A percentile compares a stretch with the other conserved stretches of the same genome.
Evolutionary conservation across 2,888 invertebrate genomes (phyloP).

Genomic region (Leptopilina myrica): DNA sequence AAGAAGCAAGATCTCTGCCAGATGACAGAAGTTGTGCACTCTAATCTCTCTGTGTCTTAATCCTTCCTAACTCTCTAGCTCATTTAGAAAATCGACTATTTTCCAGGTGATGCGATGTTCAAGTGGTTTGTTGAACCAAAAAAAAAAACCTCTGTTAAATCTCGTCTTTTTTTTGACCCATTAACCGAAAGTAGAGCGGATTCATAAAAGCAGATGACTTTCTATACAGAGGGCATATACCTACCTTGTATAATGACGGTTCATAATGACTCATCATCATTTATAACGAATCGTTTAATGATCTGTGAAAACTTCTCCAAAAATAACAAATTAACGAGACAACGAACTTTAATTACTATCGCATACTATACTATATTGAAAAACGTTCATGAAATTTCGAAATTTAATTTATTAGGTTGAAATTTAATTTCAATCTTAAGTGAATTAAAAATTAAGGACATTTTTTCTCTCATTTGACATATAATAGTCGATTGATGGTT

Average conservation of each 20-base stretch:
- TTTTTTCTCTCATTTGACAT: too few relatives aligned
- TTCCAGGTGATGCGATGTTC: not conserved
- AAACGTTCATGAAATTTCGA: not conserved
- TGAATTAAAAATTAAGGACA: too few relatives aligned
- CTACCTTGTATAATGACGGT: not conserved
- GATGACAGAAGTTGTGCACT: not conserved
- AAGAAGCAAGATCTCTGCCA: not conserved
- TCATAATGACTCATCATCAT: slow-evolving; percentile 7
- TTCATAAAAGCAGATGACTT: slow-evolving; percentile 51
- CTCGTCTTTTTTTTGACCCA: slow-evolving; percentile 49
- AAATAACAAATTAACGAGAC: not conserved
- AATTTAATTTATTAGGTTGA: too few relatives aligned
- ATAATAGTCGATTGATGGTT: too few relatives aligned
- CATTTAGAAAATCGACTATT: slow-evolving; percentile 29
- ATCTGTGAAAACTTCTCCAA: not conserved
- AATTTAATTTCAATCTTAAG: too few relatives aligned
- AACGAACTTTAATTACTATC: not conserved
- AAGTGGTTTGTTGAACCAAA: not conserved
- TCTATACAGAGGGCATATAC: too few relatives aligned
- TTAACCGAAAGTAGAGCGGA: slow-evolving; percentile 66
- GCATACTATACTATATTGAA: not conserved
- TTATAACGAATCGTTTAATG: not conserved
- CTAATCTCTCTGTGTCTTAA: slow-evolving; percentile 25
- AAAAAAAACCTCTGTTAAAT: slow-evolving; percentile 51
- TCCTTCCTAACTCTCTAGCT: slow-evolving; percentile 11